Evolutionary conservation across 2,888 invertebrate species (phyloP), one percentile per base, ranked within the genome.

Genomic region (Brachylomia viminalis): DNA sequence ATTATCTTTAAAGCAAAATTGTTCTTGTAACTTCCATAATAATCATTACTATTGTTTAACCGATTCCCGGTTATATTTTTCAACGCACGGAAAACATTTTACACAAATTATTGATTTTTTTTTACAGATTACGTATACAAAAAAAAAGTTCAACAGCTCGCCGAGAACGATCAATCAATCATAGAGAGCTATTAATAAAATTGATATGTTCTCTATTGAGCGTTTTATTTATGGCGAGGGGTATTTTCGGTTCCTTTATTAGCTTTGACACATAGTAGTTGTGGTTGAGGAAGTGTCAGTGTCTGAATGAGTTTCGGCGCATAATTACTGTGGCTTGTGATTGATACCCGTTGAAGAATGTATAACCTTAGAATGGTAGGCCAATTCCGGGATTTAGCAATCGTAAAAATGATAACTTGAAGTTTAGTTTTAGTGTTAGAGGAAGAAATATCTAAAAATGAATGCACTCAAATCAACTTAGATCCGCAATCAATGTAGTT

Each of bases 151-250:
- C 56, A 49, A 47, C 47, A 65, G 58, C 66, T 56, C 45, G 23
- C 33, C 2, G 71, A 49, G 59, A 61, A 45, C 76, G 59, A 71
- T 72, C 65, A 62, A 82, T 82, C 82, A 82, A 72, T 71, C 75
- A 75, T 82, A 64, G 49, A 58, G 49, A 59, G 67, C 59, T 72
- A 75, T 82, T 69, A 64, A 75, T 82, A 70, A 59, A 54, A 67
- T 33, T 42, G 58, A 62, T 56, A 59, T 66, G 67, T 67, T 68
- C 77, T 66, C 33, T 61, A 68, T 78, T 70, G 54, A 73, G 45
- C 52, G 52, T 52, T 73, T 77, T 70, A 81, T 77, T 68, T 75
- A 69, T 75, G 45, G 66, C 20, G 38, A 38, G 42, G 33, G 10
- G 23, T n/a, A 49, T 49, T 69, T 74, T 67, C 49, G 65, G 42